Base-by-base conservation (phyloP, 2,113 vertebrate species). In the Asarcornis scutulata region DNA sequence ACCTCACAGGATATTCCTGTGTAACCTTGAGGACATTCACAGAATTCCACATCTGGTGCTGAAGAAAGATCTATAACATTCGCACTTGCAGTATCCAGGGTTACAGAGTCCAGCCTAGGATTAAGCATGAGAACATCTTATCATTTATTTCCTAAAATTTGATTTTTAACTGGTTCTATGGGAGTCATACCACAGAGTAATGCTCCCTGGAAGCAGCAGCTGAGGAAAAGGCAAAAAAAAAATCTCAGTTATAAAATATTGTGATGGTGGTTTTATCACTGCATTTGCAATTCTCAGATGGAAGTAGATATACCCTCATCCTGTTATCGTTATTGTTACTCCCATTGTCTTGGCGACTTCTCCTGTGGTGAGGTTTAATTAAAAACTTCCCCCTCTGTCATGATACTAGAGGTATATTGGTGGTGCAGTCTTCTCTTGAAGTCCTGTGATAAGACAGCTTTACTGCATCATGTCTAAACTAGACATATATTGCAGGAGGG, bases 1-100 rank as follows among this genome's bases (percentile, higher is more conserved):
- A 99, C 99, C 99, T 99, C 99, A 80, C 99, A 99, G 84, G 99
- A 99, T 55, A 99, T 98, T 53, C 99, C 99, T 1, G 97, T 95
- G 90, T 99, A 99, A 56, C 99, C 99, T 90, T 98, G 99, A 2
- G 99, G 99, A 94, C 99, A 99, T 97, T 99, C 98, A 77, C 99
- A 99, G 40, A 92, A 97, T 89, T 99, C 99, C 83, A 99, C 98
- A 9, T 98, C 98, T 9, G 96, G 68, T 3, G 98, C 98, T 68
- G 94, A 97, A 32, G 96, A 83, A 13, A 98, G 93, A 67, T 97
- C 97, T 73, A 97, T 96, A 17, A 98, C 96, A 23, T 95, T 97
- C 20, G 97, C 95, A 80, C 94, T 98, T 6, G 98, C 99, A 6
- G 96, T 89, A 23, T 99, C 98, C 97, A 99, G 89, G 76, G 98